Evolutionary conservation across 2,113 vertebrate species (phyloP).

Genomic region (Serilophus lunatus): DNA sequence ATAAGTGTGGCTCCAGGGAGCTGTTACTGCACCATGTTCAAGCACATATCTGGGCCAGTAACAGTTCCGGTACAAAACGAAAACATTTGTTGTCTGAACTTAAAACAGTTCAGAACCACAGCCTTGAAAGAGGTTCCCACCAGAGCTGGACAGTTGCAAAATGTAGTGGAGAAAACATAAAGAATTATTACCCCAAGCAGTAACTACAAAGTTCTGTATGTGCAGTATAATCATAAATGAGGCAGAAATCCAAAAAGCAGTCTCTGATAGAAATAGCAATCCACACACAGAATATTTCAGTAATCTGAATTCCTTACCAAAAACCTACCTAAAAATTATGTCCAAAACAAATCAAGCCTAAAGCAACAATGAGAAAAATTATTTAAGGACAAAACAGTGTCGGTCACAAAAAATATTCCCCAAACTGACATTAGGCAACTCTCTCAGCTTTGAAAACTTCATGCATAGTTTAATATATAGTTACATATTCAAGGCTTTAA

Average conservation of each 20-base stretch:
- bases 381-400: not conserved
- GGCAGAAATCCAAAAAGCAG: not conserved
- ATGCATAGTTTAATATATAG: not conserved
- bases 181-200: not conserved
- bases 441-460: not conserved
- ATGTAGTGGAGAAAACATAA: not conserved
- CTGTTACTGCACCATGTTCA: not conserved
- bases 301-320: not conserved
- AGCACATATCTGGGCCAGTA: not conserved
- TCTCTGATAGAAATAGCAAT: not conserved
- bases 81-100: not conserved
- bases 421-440: not conserved
- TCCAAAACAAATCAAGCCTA: not conserved
- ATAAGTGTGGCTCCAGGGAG: not conserved
- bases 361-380: not conserved
- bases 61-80: not conserved
- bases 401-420: not conserved
- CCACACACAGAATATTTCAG: not conserved
- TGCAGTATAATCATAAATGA: not conserved
- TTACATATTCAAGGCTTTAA: not conserved
- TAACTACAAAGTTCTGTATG: not conserved
- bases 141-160: slow-evolving; percentile 21
- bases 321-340: not conserved
- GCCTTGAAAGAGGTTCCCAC: not conserved
- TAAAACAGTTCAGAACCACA: not conserved